A percentile compares a stretch with the other conserved stretches of the same genome.
Evolutionary conservation across 2,113 vertebrate species (phyloP).

Genomic region (Thryonomys swinderianus): DNA sequence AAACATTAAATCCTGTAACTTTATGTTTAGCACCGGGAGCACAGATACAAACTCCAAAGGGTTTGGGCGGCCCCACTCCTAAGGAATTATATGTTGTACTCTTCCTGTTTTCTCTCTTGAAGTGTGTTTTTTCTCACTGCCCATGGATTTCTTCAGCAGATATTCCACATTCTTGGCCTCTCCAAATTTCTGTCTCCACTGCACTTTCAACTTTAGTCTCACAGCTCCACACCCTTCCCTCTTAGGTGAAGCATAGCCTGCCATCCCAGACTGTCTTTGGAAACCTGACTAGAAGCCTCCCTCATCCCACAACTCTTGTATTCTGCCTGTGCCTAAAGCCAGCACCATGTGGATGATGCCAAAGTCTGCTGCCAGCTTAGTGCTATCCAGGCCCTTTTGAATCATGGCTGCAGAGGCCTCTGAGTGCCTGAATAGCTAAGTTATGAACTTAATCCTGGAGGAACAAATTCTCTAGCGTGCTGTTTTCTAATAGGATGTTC

Average conservation of each 20-base stretch:
- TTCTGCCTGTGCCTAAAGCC: not conserved
- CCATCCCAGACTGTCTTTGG: not conserved
- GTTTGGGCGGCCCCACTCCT: not conserved
- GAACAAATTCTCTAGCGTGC: not conserved
- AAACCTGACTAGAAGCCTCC: not conserved
- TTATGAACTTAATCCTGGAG: not conserved
- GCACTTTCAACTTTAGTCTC: not conserved
- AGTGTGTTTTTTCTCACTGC: not conserved
- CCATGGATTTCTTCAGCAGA: not conserved
- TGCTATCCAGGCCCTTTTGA: not conserved
- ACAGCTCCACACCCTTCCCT: not conserved
- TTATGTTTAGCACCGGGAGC: not conserved
- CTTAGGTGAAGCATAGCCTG: not conserved
- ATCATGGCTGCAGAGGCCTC: not conserved
- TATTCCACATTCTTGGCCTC: not conserved
- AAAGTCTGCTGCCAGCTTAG: not conserved
- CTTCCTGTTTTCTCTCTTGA: not conserved
- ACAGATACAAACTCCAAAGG: not conserved
- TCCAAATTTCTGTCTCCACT: not conserved
- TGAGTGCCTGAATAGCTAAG: not conserved
- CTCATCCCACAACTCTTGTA: not conserved
- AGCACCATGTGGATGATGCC: not conserved
- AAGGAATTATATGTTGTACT: not conserved
- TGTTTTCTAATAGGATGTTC: not conserved
- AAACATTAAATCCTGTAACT: not conserved